A percentile compares a stretch with the other conserved stretches of the same genome.
Conservation (phyloP, 2,888 invertebrate genomes). For the Phortica okadai region DNA sequence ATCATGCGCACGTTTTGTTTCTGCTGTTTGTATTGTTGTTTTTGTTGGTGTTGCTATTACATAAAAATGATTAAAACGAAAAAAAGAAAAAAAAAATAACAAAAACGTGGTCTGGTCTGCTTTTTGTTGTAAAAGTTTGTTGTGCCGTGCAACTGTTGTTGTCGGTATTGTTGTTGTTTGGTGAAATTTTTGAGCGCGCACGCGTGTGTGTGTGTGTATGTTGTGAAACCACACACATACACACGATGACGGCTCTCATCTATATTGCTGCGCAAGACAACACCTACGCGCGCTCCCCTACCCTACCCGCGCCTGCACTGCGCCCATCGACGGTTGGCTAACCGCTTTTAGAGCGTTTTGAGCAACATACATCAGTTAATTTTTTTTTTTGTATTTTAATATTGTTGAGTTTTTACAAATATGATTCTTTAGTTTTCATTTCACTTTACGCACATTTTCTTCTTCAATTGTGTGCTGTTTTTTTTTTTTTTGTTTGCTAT, state of each 20-base stretch:
- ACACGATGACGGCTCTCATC: no score
- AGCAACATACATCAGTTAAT: no score
- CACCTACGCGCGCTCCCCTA: slow-evolving; percentile 8
- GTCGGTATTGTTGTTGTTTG: slow-evolving; percentile 11
- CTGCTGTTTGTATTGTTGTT: slow-evolving; percentile 2
- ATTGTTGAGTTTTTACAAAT: not conserved
- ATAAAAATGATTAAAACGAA: slow-evolving; percentile 16
- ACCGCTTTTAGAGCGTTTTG: no score
- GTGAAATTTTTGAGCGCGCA: slow-evolving; percentile 16
- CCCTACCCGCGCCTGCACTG: not conserved
- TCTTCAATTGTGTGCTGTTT: slow-evolving; percentile 47
- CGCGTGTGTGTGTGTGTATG: no score
- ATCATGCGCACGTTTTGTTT: slow-evolving; percentile 22
- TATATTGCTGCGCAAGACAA: not conserved
- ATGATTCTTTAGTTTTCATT: no score
- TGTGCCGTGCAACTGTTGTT: slow-evolving; percentile 10
- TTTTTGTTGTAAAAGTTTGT: not conserved
- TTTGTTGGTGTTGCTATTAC: slow-evolving; percentile 16
- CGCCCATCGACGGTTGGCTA: not conserved
- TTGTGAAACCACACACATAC: no score
- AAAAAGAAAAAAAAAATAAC: slow-evolving; percentile 3
- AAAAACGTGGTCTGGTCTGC: slow-evolving; percentile 15
- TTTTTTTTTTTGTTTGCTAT: not conserved
- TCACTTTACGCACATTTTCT: no score
- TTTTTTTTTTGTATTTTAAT: slow-evolving; percentile 25